These are phyloP conservation scores for Microtus oregoni DNA, from an alignment of 2,113 vertebrate genomes.

Conservation along the genomic window DNA sequence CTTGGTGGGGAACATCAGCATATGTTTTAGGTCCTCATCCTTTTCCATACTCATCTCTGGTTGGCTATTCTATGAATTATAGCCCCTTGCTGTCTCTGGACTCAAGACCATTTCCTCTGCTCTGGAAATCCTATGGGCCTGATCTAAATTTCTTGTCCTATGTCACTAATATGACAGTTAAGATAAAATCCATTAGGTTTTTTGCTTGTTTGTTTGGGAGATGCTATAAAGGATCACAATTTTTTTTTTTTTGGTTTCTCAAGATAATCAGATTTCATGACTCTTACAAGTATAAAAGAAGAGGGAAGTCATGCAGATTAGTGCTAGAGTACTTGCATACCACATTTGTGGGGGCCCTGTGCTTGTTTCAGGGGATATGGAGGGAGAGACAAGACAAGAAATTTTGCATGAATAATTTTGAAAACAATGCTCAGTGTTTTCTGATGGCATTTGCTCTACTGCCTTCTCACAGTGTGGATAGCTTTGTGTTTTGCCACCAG, in stretches of 20 bases:
- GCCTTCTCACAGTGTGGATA: neutral
- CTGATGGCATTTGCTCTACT: neutral
- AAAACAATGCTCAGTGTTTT: neutral
- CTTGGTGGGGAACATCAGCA: neutral
- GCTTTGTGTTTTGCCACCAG: neutral
- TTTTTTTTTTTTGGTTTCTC: neutral
- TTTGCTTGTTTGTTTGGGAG: neutral
- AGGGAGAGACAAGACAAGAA: neutral
- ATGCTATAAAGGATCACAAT: neutral
- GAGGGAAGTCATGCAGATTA: neutral
- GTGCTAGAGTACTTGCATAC: neutral
- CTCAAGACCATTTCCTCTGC: neutral
- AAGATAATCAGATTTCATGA: neutral
- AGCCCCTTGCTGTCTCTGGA: neutral
- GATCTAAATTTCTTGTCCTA: neutral
- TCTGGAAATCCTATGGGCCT: neutral
- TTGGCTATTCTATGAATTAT: neutral
- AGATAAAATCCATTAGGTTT: neutral
- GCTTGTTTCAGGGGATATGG: neutral
- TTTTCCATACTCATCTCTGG: neutral
- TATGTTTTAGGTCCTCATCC: neutral
- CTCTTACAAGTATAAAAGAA: neutral
- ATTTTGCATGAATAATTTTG: neutral
- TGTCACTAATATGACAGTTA: neutral
- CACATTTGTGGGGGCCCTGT: neutral